A percentile compares a stretch with the other conserved stretches of the same genome.
Conservation (phyloP, 2,888 invertebrate species). For the Pemphredon lugubris region DNA sequence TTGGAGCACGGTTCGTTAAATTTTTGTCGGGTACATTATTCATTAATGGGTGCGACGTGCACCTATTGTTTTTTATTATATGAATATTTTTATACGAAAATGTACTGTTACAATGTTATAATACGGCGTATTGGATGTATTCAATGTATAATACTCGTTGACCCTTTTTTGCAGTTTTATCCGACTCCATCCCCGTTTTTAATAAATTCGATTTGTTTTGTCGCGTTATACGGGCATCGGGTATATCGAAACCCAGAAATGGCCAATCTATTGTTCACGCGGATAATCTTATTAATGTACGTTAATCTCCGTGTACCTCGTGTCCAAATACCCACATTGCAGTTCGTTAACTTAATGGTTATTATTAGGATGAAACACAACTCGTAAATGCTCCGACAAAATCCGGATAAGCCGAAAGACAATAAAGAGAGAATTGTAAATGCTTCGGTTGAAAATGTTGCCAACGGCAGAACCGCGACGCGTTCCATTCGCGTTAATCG, state of each 20-base stretch:
- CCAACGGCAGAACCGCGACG: conserved; percentile 57
- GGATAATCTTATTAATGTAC: conserved; percentile 66
- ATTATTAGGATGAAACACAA: conserved; percentile 68
- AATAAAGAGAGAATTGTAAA: conserved; percentile 69
- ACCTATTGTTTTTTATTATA: no score
- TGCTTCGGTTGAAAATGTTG: conserved; percentile 66
- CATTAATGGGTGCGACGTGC: no score
- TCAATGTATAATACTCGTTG: no score
- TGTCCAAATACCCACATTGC: conserved; percentile 64
- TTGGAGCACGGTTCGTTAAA: no score
- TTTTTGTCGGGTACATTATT: no score
- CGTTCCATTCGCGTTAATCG: conserved; percentile 62
- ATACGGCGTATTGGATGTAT: no score
- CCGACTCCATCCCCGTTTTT: conserved; percentile 32
- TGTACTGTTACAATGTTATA: no score
- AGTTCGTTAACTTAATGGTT: conserved; percentile 70
- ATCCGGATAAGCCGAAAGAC: conserved; percentile 69
- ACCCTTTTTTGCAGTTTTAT: no score
- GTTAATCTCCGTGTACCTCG: conserved; percentile 61
- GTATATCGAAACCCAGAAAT: conserved; percentile 39
- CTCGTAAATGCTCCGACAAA: conserved; percentile 63
- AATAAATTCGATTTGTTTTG: conserved; percentile 39
- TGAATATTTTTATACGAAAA: no score
- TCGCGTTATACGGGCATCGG: conserved; percentile 38
- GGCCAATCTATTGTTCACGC: conserved; percentile 49